Evolutionary conservation across 35 echinoderm and acorn worm species (phyloP), one percentile per base, ranked within the genome.

Genomic region (Ophiothrix spiculata): DNA sequence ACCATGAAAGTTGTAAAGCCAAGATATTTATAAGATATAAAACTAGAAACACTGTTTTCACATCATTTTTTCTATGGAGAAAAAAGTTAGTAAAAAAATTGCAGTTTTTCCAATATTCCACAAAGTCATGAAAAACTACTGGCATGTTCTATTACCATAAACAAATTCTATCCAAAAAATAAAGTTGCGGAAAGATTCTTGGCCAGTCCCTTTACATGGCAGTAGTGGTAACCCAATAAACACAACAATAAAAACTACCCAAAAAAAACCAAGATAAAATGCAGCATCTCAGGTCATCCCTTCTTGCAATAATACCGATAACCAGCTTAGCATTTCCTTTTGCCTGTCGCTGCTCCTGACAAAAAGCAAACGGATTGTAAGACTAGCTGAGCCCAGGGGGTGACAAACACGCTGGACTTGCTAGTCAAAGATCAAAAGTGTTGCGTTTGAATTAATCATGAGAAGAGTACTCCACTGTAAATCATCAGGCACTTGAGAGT

Each of bases 401-500:
- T 69, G 60, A 69, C 60, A 69, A 69, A 69, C 60, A 69, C 29
- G 16, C 17, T 28, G 23, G 60, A n/a, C 60, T 69, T 15, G 60
- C 60, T 15, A 69, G 60, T 15, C 60, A 69, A 69, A 69, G 60
- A 69, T 69, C 60, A 69, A 15, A 69, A 69, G 60, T 28, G 25
- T 69, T 10, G 60, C 60, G 60, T 10, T 69, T 69, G 60, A 69
- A 69, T 69, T 12, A 69, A 69, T 69, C 60, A 69, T 69, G 60
- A 69, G 60, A n/a, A 10, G 25, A 1, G 60, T 25, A 69, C 60
- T 69, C 60, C 10, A 69, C 16, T n/a, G 25, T n/a, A 25, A 69
- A 69, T 25, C 60, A 69, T n/a, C 60, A 28, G 25, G 16, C 60
- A 69, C 60, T 69, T 69, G 60, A 49, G 6, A 49, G 42, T 69